These are phyloP conservation scores for Drosophila yooni DNA, from an alignment of 2,888 invertebrate genomes.

Conservation along the genomic window DNA sequence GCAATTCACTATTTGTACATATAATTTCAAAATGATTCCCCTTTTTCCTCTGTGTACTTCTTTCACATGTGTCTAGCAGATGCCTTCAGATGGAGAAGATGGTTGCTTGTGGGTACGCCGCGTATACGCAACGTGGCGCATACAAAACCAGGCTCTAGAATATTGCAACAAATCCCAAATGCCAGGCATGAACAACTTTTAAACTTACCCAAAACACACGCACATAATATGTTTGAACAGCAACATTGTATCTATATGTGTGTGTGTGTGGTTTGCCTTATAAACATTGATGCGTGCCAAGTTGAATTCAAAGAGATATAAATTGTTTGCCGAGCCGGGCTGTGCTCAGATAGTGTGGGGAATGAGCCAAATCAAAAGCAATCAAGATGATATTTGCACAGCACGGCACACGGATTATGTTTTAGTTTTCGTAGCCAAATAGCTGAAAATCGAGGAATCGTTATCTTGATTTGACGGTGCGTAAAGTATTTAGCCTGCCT, in stretches of 20 bases:
- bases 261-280: conserved; percentile 46
- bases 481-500: conserved; percentile 30
- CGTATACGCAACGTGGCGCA: conserved; percentile 72
- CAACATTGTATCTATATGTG: conserved; percentile 13
- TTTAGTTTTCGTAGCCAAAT: conserved; percentile 43
- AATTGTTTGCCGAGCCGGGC: conserved; percentile 44
- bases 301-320: conserved; percentile 64
- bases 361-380: conserved; percentile 69
- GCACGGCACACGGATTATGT: conserved; percentile 40
- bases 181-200: conserved; percentile 76
- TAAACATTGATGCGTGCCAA: conserved; percentile 68
- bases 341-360: conserved; percentile 11
- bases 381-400: conserved; percentile 70
- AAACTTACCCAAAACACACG: conserved; percentile 56
- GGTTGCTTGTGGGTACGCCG: conserved; percentile 26
- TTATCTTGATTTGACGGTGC: conserved; percentile 41
- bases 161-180: conserved; percentile 76
- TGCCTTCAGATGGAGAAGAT: conserved; percentile 17
- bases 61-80: background rate
- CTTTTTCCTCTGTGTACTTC: background rate
- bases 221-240: conserved; percentile 36
- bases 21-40: background rate
- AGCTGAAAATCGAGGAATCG: conserved; percentile 1
- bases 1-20: background rate
- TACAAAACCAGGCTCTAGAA: conserved; percentile 63